Percentiles rank a stretch among this genome's conserved stretches.
Evolutionary conservation across 2,797 vertebrate species (phyloP).

Genomic region (Lacerta agilis): DNA sequence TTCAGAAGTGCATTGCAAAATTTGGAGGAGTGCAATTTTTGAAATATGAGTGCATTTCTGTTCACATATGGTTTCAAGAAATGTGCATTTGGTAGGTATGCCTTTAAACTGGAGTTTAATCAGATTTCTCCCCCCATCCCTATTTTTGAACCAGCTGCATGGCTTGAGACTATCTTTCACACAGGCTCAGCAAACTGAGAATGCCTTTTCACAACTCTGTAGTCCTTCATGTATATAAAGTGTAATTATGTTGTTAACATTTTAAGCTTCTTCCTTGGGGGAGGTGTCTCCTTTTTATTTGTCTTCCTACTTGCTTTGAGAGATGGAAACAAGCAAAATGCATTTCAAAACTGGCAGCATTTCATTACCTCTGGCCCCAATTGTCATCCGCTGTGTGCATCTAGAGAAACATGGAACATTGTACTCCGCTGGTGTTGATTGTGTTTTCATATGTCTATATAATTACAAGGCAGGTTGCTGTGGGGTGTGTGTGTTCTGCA

Average conservation of each 20-base stretch:
- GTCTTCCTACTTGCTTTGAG: conserved; percentile 42
- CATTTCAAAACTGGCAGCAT: conserved; percentile 55
- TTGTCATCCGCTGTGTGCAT: conserved; percentile 41
- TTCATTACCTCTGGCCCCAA: conserved; percentile 61
- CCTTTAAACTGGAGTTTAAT: no score
- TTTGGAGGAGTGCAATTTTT: no score
- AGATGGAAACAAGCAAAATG: conserved; percentile 56
- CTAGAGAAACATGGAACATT: conserved; percentile 37
- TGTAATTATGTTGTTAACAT: not conserved
- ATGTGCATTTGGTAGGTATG: no score
- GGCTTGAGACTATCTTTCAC: conserved; percentile 44
- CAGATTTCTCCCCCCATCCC: no score
- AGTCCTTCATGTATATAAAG: conserved; percentile 11
- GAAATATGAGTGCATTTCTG: no score
- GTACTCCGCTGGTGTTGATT: not conserved
- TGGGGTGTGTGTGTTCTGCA: not conserved
- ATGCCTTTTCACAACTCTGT: conserved; percentile 41
- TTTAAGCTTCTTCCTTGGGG: conserved; percentile 43
- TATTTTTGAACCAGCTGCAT: conserved; percentile 16
- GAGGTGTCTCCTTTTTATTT: conserved; percentile 43
- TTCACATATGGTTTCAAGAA: no score
- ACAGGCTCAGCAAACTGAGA: conserved; percentile 45
- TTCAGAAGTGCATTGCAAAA: no score
- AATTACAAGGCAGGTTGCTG: conserved; percentile 16
- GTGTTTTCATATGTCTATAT: not conserved